Conservation (phyloP, 2,797 vertebrate species). For the Crossoptilon crossoptilon region DNA sequence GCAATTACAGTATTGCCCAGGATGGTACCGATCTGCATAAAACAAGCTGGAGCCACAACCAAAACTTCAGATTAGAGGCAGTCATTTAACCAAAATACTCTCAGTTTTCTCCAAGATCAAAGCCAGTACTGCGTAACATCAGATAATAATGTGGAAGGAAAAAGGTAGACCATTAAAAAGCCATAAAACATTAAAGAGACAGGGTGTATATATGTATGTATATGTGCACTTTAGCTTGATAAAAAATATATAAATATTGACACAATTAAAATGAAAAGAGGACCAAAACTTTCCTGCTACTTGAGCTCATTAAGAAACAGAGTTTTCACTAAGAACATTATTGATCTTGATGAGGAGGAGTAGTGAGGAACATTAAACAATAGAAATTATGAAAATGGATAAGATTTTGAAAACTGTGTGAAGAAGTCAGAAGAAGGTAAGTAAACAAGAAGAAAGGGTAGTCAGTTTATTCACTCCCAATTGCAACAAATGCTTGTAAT, state of each 20-base stretch:
- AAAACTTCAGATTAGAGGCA: background rate
- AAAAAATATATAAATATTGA: background rate
- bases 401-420: background rate
- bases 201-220: accelerated
- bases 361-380: background rate
- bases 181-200: background rate
- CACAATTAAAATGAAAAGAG: background rate
- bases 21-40: background rate
- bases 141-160: background rate
- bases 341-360: background rate
- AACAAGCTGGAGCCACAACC: background rate
- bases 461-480: background rate
- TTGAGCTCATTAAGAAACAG: background rate
- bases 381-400: background rate
- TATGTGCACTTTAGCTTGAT: background rate
- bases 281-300: background rate
- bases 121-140: background rate
- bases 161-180: background rate
- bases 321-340: background rate
- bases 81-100: background rate
- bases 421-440: background rate
- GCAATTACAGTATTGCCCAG: background rate
- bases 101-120: background rate
- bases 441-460: background rate
- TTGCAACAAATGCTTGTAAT: background rate